phyloP scores from a whole-genome alignment of 2,113 vertebrate species.

The Anser cygnoides region DNA sequence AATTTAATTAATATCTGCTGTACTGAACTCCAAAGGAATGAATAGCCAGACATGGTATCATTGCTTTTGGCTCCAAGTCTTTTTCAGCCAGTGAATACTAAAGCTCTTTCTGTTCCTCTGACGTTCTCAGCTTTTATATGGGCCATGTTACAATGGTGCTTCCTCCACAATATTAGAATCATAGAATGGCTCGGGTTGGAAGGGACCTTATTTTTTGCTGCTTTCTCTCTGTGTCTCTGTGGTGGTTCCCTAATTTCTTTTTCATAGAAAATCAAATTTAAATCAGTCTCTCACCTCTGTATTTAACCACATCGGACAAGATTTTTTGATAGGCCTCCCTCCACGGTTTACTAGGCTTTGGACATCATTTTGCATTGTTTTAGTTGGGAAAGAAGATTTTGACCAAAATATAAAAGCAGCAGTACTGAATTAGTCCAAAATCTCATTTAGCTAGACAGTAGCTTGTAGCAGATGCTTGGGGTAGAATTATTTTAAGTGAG shows the following conservation, averaged over 20 bases:
- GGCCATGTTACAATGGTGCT: not conserved
- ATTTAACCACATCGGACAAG: not conserved
- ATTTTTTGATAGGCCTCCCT: not conserved
- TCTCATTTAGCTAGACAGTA: not conserved
- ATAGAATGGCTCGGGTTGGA: no score
- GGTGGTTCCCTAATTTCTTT: not conserved
- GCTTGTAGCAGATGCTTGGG: not conserved
- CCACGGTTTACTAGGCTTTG: not conserved
- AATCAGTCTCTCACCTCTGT: not conserved
- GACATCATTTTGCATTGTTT: not conserved
- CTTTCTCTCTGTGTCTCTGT: not conserved
- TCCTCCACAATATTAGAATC: not conserved
- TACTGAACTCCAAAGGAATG: not conserved
- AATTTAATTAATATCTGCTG: not conserved
- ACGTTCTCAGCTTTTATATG: not conserved
- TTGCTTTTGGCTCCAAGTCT: not conserved
- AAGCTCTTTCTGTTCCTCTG: not conserved
- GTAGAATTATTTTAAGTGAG: constrained; percentile 27
- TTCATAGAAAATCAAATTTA: not conserved
- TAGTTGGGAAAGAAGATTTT: not conserved
- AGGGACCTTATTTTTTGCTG: not conserved
- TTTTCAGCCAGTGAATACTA: not conserved
- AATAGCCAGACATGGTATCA: not conserved
- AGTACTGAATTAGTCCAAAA: not conserved
- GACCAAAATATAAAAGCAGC: not conserved